Evolutionary conservation across 2,113 vertebrate species (phyloP).

Genomic region (Leptocoma aspasia): DNA sequence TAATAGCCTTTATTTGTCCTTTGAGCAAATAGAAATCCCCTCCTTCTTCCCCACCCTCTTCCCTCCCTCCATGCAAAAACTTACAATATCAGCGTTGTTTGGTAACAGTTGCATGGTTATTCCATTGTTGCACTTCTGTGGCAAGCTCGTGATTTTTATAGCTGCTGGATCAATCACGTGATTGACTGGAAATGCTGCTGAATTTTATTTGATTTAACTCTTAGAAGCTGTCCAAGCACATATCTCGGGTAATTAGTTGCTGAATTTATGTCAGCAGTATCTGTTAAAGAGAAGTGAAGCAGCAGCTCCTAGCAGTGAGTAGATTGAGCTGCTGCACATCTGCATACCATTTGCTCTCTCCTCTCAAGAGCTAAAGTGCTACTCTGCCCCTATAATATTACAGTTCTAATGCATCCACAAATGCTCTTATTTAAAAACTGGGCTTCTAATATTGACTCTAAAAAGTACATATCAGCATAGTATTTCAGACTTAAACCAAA

Average conservation of each 20-base stretch:
- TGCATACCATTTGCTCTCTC: not conserved
- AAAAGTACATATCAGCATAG: not conserved
- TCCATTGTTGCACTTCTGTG: constrained; percentile 12
- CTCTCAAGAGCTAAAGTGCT: not conserved
- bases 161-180: not conserved
- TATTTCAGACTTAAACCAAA: not conserved
- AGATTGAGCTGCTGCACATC: not conserved
- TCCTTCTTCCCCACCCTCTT: not conserved
- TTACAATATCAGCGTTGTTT: constrained; percentile 21
- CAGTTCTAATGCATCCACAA: not conserved
- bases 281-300: not conserved
- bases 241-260: fast-evolving
- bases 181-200: not conserved
- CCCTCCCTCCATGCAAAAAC: not conserved
- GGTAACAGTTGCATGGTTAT: constrained; percentile 21
- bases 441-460: not conserved
- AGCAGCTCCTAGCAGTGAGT: not conserved
- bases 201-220: not conserved
- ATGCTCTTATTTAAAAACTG: not conserved
- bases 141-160: not conserved
- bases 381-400: not conserved
- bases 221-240: not conserved
- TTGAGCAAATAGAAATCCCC: not conserved
- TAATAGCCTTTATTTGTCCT: not conserved
- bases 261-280: not conserved